Evolutionary conservation across 2,797 vertebrate genomes (phyloP).

Genomic region (Syngnathus rostellatus): DNA sequence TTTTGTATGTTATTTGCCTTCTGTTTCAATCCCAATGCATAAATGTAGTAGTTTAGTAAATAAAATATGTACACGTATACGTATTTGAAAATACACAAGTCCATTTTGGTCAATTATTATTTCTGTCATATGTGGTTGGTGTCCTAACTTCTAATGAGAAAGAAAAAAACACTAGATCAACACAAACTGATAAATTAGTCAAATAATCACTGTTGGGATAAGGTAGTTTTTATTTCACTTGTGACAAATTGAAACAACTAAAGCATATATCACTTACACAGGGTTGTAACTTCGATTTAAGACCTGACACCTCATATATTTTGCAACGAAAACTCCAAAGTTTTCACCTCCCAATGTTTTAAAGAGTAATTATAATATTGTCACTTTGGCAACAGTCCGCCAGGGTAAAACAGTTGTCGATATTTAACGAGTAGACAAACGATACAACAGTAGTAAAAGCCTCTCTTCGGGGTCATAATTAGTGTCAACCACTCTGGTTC

Average conservation of each 20-base stretch:
- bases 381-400: not conserved
- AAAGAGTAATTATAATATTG: not conserved
- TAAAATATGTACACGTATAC: not conserved
- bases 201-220: not conserved
- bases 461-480: not conserved
- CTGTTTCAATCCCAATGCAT: not conserved
- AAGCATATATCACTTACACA: not conserved
- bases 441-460: constrained; percentile 4
- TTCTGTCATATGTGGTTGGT: too few species aligned
- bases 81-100: too few species aligned
- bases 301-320: not conserved
- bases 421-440: constrained; percentile 4
- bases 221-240: constrained; percentile 3
- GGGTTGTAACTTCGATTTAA: not conserved
- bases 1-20: not conserved
- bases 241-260: constrained; percentile 6
- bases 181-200: not conserved
- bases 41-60: not conserved
- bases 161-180: not conserved
- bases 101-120: too few species aligned
- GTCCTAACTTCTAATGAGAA: too few species aligned
- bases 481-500: not conserved
- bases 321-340: not conserved
- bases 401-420: not conserved
- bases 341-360: not conserved